phyloP scores from a whole-genome alignment of 2,113 vertebrate genomes.

The Hypocryptadius cinnamomeus region DNA sequence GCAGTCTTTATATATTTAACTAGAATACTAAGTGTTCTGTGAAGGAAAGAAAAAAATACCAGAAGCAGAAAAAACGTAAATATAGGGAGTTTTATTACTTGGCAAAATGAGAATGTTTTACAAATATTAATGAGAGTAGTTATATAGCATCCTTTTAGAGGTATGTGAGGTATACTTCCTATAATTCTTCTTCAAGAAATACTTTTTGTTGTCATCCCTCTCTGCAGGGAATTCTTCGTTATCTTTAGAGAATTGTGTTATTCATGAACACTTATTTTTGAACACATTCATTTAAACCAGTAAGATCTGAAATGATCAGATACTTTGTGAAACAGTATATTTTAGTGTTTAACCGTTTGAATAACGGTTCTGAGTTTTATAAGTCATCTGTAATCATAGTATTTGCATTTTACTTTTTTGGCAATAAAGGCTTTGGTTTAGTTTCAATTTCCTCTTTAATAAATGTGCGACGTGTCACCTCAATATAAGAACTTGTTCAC shows the following conservation, averaged over 20 bases:
- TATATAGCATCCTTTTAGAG: not conserved
- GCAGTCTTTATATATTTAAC: not conserved
- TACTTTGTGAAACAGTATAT: not conserved
- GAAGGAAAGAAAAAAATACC: not conserved
- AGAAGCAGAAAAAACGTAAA: not conserved
- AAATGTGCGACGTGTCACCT: not conserved
- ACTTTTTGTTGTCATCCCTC: not conserved
- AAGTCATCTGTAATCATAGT: not conserved
- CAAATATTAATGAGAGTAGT: not conserved
- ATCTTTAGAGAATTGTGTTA: not conserved
- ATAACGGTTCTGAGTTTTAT: not conserved
- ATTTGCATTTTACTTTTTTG: not conserved
- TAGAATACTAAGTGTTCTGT: not conserved
- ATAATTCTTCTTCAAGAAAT: not conserved
- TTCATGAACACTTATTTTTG: not conserved
- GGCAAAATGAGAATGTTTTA: not conserved
- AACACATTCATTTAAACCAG: not conserved
- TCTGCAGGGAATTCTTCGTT: not conserved
- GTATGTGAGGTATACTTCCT: not conserved
- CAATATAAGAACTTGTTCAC: not conserved
- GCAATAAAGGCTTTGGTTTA: not conserved
- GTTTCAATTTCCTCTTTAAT: not conserved
- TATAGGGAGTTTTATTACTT: not conserved
- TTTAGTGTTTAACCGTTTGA: not conserved
- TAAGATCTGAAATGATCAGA: not conserved